Percentiles rank a stretch among this genome's conserved stretches.
These are phyloP conservation scores for Oceanodroma leucorhoa DNA, from an alignment of 2,797 vertebrate genomes.

Conservation along the genomic window DNA sequence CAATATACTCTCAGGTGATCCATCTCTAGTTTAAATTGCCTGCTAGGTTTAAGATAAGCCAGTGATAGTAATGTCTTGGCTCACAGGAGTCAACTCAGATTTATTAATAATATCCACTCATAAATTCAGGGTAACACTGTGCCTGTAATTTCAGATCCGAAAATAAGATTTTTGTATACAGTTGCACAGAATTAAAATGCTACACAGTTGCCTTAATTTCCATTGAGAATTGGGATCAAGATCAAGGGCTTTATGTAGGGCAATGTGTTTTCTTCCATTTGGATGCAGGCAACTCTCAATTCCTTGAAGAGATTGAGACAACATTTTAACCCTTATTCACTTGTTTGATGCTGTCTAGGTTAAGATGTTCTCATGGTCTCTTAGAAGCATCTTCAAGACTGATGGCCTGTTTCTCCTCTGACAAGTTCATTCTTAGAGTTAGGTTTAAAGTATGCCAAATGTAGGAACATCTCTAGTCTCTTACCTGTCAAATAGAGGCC, in stretches of 20 bases:
- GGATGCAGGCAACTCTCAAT: background rate
- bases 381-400: background rate
- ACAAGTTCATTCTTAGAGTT: background rate
- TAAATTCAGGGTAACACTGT: conserved; percentile 11
- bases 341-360: background rate
- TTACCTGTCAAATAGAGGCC: background rate
- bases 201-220: conserved; percentile 23
- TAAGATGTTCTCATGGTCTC: background rate
- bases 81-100: conserved; percentile 11
- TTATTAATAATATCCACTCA: conserved; percentile 40
- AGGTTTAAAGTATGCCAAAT: background rate
- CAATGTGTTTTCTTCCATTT: background rate
- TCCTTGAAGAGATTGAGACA: background rate
- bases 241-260: conserved; percentile 56
- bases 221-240: conserved; percentile 17
- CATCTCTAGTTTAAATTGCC: conserved; percentile 24
- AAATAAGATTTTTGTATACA: conserved; percentile 28
- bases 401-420: background rate
- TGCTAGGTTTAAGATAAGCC: conserved; percentile 47
- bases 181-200: conserved; percentile 36
- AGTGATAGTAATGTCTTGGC: conserved; percentile 25
- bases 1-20: conserved; percentile 34
- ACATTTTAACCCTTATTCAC: conserved; percentile 12
- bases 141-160: conserved; percentile 10
- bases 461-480: background rate